phyloP scores from a whole-genome alignment of 2,888 invertebrate species.

The Petrolisthes manimaculis region DNA sequence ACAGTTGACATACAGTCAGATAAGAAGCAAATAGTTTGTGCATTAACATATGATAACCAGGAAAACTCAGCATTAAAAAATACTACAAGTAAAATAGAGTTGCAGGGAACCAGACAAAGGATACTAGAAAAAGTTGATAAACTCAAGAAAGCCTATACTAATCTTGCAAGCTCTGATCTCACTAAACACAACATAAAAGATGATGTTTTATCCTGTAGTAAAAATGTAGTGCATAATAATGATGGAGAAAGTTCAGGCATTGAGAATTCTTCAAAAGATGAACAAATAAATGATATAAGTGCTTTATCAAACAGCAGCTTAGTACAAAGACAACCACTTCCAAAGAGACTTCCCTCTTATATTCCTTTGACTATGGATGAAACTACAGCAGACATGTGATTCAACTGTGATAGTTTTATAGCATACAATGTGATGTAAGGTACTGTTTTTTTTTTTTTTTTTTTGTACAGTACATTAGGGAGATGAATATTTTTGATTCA shows the following conservation, averaged over 20 bases:
- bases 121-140: constrained; percentile 32
- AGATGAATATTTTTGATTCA: too few relatives aligned
- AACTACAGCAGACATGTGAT: constrained; percentile 39
- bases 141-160: constrained; percentile 13
- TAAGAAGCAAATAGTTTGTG: neutral
- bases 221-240: neutral
- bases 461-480: too few relatives aligned
- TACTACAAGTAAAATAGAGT: neutral
- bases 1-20: neutral
- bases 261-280: neutral
- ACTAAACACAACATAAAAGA: neutral
- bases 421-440: neutral
- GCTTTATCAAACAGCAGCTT: neutral
- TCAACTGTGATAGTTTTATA: constrained; percentile 12
- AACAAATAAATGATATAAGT: neutral
- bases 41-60: neutral
- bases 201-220: neutral
- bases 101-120: constrained; percentile 22
- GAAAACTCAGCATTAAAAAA: neutral
- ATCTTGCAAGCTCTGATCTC: neutral
- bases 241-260: neutral
- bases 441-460: too few relatives aligned
- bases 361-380: constrained; percentile 44
- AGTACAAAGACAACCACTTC: constrained; percentile 44
- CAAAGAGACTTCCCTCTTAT: constrained; percentile 45